Percentiles rank a stretch among this genome's conserved stretches.
Evolutionary conservation across 2,888 invertebrate genomes (phyloP).

Genomic region (Euspilapteryx auroguttella): DNA sequence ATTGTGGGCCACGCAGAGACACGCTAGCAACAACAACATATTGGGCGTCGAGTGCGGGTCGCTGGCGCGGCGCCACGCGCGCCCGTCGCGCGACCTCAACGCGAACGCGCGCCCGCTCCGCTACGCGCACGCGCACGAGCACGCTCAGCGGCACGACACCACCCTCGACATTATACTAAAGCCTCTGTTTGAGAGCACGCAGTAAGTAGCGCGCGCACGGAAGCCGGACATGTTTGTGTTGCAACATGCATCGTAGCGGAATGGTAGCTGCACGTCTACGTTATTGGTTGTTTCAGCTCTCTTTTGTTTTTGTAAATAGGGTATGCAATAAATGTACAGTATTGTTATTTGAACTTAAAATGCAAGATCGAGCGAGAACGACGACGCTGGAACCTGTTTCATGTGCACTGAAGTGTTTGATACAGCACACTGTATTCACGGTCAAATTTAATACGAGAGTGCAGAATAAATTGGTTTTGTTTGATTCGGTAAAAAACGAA

Average conservation of each 20-base stretch:
- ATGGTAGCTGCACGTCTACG: slow-evolving; percentile 47
- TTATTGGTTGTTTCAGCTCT: slow-evolving; percentile 19
- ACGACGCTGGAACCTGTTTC: no score
- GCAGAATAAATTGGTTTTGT: no score
- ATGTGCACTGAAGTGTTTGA: no score
- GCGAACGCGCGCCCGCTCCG: slow-evolving; percentile 13
- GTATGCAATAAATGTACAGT: no score
- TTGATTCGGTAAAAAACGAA: no score
- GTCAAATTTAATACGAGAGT: no score
- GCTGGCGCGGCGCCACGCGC: slow-evolving; percentile 47
- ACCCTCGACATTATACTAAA: slow-evolving; percentile 60
- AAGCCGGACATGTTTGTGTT: slow-evolving; percentile 27
- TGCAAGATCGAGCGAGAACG: no score
- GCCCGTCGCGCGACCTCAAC: slow-evolving; percentile 27
- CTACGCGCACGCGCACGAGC: slow-evolving; percentile 26
- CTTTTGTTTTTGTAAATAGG: slow-evolving; percentile 15
- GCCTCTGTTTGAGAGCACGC: slow-evolving; percentile 62
- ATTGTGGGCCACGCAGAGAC: slow-evolving; percentile 56
- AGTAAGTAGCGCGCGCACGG: slow-evolving; percentile 46
- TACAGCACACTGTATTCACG: no score
- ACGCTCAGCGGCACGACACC: slow-evolving; percentile 44
- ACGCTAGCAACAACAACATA: slow-evolving; percentile 64
- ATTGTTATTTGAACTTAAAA: no score
- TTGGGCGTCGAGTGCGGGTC: slow-evolving; percentile 52
- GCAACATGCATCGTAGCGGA: slow-evolving; percentile 36